Evolutionary conservation across 2,797 vertebrate species (phyloP).

Genomic region (Myotis vivesi): DNA sequence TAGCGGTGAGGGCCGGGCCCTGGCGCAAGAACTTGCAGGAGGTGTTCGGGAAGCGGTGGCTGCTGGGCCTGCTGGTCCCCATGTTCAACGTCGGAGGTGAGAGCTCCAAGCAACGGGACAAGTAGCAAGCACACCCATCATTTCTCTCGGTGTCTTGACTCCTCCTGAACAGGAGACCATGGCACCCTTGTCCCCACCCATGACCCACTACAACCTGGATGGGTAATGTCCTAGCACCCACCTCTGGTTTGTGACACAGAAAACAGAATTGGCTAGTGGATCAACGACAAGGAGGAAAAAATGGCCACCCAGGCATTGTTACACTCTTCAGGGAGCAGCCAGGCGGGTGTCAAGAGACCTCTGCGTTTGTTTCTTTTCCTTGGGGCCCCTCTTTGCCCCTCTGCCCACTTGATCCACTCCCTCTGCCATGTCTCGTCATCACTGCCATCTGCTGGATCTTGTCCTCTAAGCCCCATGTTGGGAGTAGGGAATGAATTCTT

Average conservation of each 20-base stretch:
- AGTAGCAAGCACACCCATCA: slow-evolving; percentile 69
- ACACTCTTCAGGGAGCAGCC: background rate
- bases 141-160: background rate
- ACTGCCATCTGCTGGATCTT: background rate
- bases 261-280: background rate
- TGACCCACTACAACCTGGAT: background rate
- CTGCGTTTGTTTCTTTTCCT: background rate
- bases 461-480: background rate
- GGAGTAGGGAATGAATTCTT: background rate
- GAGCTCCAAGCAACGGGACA: slow-evolving; percentile 83
- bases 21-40: slow-evolving; percentile 94
- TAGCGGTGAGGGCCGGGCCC: slow-evolving; percentile 85
- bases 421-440: background rate
- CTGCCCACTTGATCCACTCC: background rate
- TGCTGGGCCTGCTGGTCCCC: slow-evolving; percentile 93
- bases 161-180: background rate
- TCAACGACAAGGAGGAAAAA: background rate
- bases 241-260: background rate
- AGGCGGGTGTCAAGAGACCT: background rate
- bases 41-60: slow-evolving; percentile 96
- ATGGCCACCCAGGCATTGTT: background rate
- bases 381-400: background rate
- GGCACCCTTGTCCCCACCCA: slow-evolving; percentile 18
- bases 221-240: background rate
- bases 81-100: slow-evolving; percentile 89